Conservation (phyloP, 2,113 vertebrate species). For the Platycercus adscitus region DNA sequence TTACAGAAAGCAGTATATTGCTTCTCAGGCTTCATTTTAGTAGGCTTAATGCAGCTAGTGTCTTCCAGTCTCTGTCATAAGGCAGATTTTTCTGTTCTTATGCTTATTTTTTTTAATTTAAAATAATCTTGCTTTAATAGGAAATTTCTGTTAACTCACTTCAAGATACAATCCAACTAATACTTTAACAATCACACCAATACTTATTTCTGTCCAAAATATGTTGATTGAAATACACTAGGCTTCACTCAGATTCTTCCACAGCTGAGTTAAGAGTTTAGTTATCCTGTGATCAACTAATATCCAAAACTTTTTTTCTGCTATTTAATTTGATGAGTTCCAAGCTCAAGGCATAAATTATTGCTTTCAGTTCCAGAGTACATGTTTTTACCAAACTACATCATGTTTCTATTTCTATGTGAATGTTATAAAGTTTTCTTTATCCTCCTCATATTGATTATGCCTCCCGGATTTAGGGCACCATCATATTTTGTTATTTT, state of each 20-base stretch:
- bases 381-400: not conserved
- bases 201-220: not conserved
- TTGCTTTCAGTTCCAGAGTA: not conserved
- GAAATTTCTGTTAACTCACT: not conserved
- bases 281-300: not conserved
- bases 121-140: not conserved
- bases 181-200: not conserved
- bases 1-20: slow-evolving; percentile 5
- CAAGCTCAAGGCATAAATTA: not conserved
- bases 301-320: not conserved
- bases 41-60: not conserved
- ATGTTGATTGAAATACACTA: not conserved
- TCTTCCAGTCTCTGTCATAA: not conserved
- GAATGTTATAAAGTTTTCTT: not conserved
- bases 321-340: not conserved
- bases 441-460: not conserved
- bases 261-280: not conserved
- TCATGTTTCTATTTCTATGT: not conserved
- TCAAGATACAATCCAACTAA: not conserved
- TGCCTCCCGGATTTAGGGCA: not conserved
- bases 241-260: not conserved
- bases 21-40: slow-evolving; percentile 7
- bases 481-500: not conserved
- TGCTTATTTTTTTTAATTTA: not conserved
- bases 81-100: not conserved